A percentile compares a stretch with the other conserved stretches of the same genome.
Conservation (phyloP, 2,888 invertebrate genomes). For the Zootermopsis nevadensis region DNA sequence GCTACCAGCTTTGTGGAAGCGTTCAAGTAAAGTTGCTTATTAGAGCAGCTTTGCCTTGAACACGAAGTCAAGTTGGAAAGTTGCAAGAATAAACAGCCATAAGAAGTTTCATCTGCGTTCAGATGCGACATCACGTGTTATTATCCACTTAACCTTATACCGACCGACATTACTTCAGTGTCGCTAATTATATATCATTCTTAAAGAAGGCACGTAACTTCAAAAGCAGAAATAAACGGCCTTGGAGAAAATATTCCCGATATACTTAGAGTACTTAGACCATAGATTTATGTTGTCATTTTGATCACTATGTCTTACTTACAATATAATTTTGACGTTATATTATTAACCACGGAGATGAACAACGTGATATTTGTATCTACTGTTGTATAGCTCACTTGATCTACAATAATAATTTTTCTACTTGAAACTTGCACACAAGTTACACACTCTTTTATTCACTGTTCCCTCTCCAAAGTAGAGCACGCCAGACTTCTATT, state of each 20-base stretch:
- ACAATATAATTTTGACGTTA: background rate
- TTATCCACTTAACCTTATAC: background rate
- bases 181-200: background rate
- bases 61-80: too few relatives aligned
- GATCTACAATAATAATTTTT: background rate
- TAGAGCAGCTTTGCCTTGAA: too few relatives aligned
- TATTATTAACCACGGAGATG: background rate
- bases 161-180: background rate
- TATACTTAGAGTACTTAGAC: background rate
- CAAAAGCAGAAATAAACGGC: background rate
- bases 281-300: background rate
- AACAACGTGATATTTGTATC: background rate
- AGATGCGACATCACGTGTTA: background rate
- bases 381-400: background rate
- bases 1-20: too few relatives aligned
- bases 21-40: too few relatives aligned
- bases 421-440: background rate
- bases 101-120: background rate
- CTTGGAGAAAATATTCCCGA: background rate
- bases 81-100: background rate
- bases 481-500: background rate
- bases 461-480: background rate
- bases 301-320: background rate
- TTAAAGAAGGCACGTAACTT: background rate
- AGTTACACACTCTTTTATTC: background rate